Base-by-base conservation (phyloP, 2,113 vertebrate genomes). In the Syngnathus typhle region DNA sequence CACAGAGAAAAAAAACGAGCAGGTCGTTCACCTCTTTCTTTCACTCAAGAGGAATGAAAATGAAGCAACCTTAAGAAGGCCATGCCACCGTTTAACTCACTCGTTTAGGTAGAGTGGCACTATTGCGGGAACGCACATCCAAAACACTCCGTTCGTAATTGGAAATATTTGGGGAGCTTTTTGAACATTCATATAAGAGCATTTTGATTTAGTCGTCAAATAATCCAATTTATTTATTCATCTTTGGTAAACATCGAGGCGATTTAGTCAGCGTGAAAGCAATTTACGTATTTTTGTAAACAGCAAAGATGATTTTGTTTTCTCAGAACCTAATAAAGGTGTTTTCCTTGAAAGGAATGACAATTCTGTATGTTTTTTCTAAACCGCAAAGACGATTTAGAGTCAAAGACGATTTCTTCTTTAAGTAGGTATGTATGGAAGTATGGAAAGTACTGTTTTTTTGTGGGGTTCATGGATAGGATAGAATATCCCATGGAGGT, bases 21-120 rank as follows among this genome's bases (percentile, higher is more conserved):
- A 15, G 39, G n/a, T 62, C 39, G n/a, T 62, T 62, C n/a, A 44
- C n/a, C 39, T 62, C n/a, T 27, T 62, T 44, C 60, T 62, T 44
- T 62, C 60, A 27, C 60, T 62, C 21, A 12, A 43, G 39, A 44
- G 60, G 39, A 43, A 44, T 44, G 41, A 44, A 27, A 16, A 62
- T 23, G 9, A 62, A n/a, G 13, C 39, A 23, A 2, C 2, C 13
- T 44, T 3, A 23, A 44, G 39, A 44, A 15, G 59, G 59, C 38
- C 38, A 19, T 10, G 37, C 18, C n/a, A 23, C 44, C 60, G 21
- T 44, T 43, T 44, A 62, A 62, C 60, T 44, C n/a, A 2, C 39
- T 44, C 38, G 10, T 27, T 44, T 44, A 15, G n/a, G 19, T 62
- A 41, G 5, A 44, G 13, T 44, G 60, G 44, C 60, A 27, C 39